Conservation (phyloP, 2,888 invertebrate genomes). For the Sabatieria punctata region DNA sequence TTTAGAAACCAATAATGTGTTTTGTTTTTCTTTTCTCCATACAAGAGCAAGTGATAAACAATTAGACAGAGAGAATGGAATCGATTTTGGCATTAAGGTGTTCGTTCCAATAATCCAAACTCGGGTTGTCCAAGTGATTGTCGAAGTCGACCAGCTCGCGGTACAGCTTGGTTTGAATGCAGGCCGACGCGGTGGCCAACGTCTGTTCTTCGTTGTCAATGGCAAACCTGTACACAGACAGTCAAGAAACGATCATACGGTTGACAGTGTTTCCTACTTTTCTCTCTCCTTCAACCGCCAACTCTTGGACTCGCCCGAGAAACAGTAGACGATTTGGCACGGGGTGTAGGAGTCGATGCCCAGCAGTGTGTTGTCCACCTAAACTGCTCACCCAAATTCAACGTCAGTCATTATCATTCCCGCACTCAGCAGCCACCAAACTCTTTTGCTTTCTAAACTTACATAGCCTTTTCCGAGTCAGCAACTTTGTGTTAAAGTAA, state of each 20-base stretch:
- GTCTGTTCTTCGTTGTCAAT: constrained; percentile 33
- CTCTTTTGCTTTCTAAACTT: no score
- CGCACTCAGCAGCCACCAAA: no score
- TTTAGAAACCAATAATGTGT: no score
- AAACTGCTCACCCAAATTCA: no score
- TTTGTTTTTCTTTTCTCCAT: no score
- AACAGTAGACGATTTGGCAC: not conserved
- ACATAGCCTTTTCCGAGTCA: no score
- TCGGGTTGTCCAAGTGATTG: constrained; percentile 79
- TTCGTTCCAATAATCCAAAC: constrained; percentile 70
- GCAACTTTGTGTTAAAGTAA: no score
- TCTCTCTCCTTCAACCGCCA: constrained; percentile 49
- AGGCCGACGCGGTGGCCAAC: constrained; percentile 44
- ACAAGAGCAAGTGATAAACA: no score
- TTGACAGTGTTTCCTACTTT: constrained; percentile 30
- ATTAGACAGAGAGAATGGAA: constrained; percentile 5
- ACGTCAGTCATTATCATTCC: no score
- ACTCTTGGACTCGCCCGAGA: constrained; percentile 33
- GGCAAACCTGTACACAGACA: constrained; percentile 18
- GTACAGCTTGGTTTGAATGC: constrained; percentile 55
- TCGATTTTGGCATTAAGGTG: constrained; percentile 47
- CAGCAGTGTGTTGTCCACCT: constrained; percentile 65
- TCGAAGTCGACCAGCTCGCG: constrained; percentile 80
- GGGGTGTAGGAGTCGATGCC: constrained; percentile 44
- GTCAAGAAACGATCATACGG: no score